Conservation (phyloP, 2,113 vertebrate species). For the Colius striatus region DNA sequence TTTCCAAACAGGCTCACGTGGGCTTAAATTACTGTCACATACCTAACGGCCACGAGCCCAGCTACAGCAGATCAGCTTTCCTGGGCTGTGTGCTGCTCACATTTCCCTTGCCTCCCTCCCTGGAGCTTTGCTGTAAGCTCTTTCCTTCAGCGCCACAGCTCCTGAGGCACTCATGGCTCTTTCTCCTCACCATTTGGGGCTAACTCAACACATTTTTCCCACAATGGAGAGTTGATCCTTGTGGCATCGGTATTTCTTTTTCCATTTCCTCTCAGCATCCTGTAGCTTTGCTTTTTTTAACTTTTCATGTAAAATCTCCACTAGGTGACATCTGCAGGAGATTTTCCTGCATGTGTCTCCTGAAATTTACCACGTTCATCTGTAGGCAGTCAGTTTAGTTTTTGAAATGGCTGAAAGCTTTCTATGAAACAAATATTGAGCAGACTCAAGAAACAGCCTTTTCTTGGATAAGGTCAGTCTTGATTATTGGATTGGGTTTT, state of each 20-base stretch:
- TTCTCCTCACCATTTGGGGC: not conserved
- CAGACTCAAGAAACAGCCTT: not conserved
- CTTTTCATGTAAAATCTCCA: not conserved
- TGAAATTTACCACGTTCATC: not conserved
- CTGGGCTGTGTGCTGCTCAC: accelerated
- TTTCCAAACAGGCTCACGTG: not conserved
- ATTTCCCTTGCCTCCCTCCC: not conserved
- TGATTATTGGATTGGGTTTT: not conserved
- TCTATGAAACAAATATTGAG: not conserved
- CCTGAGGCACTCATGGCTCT: not conserved
- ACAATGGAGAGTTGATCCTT: not conserved
- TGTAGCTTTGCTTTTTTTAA: not conserved
- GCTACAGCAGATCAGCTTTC: not conserved
- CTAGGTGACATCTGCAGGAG: not conserved
- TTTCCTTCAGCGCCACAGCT: accelerated
- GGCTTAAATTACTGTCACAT: not conserved
- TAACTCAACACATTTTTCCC: not conserved
- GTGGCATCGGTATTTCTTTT: not conserved
- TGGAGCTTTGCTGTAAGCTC: not conserved
- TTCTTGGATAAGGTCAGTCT: not conserved
- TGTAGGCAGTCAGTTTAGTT: not conserved
- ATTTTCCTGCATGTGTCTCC: not conserved
- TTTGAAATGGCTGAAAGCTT: not conserved
- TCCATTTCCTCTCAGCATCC: not conserved
- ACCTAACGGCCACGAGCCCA: not conserved